Percentiles rank a stretch among this genome's conserved stretches.
Evolutionary conservation across 2,888 invertebrate species (phyloP).

Genomic region (Phengaris arion): DNA sequence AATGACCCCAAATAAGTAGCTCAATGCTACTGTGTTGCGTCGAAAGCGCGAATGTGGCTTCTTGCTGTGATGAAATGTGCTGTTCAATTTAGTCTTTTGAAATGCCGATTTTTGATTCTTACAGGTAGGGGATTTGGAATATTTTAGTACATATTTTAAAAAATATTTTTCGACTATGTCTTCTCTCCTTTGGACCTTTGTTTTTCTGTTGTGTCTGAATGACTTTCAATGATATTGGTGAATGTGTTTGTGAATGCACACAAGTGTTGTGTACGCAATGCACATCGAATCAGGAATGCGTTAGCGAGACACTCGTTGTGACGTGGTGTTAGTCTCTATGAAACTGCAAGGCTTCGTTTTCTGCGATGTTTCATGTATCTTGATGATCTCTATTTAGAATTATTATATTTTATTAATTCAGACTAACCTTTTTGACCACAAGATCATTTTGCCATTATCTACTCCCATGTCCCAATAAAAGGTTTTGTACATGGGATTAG

Average conservation of each 20-base stretch:
- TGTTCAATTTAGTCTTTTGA: not conserved
- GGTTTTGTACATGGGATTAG: no score
- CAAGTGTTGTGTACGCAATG: conserved; percentile 41
- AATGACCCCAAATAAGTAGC: conserved; percentile 38
- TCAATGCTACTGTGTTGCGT: conserved; percentile 60
- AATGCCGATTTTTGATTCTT: not conserved
- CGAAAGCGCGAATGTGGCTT: conserved; percentile 44
- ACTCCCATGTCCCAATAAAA: no score
- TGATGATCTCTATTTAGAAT: no score
- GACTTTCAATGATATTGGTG: conserved; percentile 28
- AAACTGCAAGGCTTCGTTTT: conserved; percentile 51
- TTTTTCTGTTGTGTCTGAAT: conserved; percentile 30
- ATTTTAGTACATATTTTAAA: not conserved
- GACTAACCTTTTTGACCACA: no score
- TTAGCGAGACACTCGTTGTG: conserved; percentile 56
- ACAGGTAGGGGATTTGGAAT: no score
- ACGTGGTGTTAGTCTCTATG: conserved; percentile 47
- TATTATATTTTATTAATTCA: not conserved
- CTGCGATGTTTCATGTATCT: not conserved
- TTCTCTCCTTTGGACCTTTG: conserved; percentile 36
- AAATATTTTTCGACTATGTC: conserved; percentile 16
- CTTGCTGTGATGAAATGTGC: not conserved
- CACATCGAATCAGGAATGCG: conserved; percentile 69
- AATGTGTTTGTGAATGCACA: conserved; percentile 29
- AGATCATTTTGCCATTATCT: no score